These are phyloP conservation scores for Trichopria drosophilae DNA, from an alignment of 2,888 invertebrate species.

Conservation along the genomic window DNA sequence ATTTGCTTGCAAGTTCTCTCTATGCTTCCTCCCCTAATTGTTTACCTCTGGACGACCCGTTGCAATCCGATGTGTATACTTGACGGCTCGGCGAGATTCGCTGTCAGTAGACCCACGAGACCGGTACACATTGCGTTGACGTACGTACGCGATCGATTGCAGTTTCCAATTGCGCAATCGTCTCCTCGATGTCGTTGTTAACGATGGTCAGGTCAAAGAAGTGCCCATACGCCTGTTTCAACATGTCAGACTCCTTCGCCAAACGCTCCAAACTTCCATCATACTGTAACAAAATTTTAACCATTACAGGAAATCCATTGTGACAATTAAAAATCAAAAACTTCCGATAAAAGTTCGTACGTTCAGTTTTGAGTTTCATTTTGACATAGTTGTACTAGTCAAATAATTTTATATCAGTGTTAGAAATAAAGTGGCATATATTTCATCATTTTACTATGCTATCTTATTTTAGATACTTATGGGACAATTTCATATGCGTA, in stretches of 20 bases:
- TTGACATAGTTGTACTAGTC: too few relatives aligned
- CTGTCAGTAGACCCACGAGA: slow-evolving; percentile 95
- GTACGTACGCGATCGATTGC: slow-evolving; percentile 89
- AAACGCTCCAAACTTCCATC: slow-evolving; percentile 96
- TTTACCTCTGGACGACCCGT: slow-evolving; percentile 53
- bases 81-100: slow-evolving; percentile 56
- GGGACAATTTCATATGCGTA: too few relatives aligned
- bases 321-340: not conserved
- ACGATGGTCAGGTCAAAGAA: slow-evolving; percentile 98
- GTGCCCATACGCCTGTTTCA: slow-evolving; percentile 97
- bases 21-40: slow-evolving; percentile 44
- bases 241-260: slow-evolving; percentile 93
- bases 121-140: slow-evolving; percentile 96
- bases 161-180: slow-evolving; percentile 87
- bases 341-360: too few relatives aligned
- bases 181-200: slow-evolving; percentile 99
- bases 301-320: not conserved
- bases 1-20: slow-evolving; percentile 26
- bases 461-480: too few relatives aligned
- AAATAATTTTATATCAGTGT: too few relatives aligned
- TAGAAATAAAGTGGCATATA: too few relatives aligned
- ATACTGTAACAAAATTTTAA: slow-evolving; percentile 69
- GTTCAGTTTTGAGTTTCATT: too few relatives aligned
- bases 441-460: too few relatives aligned
- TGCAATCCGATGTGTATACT: slow-evolving; percentile 48